These are phyloP conservation scores for Triops longicaudatus DNA, from an alignment of 1,140 invertebrate genomes.

Conservation along the genomic window DNA sequence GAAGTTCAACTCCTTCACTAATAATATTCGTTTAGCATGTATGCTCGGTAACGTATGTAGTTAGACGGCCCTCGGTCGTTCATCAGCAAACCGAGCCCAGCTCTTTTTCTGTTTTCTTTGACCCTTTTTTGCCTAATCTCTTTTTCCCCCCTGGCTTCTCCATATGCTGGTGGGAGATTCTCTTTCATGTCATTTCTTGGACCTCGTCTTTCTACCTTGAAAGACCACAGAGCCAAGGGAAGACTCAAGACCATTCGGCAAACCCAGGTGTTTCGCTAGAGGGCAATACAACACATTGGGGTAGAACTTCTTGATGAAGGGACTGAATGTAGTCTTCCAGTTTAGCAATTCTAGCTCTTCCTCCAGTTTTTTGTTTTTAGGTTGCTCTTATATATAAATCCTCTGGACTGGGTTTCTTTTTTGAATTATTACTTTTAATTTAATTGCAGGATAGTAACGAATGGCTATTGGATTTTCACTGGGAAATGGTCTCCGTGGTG, in stretches of 20 bases:
- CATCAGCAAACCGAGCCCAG: background rate
- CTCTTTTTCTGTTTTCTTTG: background rate
- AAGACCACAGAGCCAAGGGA: background rate
- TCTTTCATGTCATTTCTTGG: constrained; percentile 10
- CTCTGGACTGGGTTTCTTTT: too few relatives aligned
- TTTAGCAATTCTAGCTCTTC: background rate
- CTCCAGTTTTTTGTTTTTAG: background rate
- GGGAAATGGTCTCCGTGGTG: too few relatives aligned
- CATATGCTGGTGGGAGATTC: background rate
- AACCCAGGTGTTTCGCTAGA: constrained; percentile 9
- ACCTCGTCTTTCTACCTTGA: background rate
- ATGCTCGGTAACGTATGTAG: background rate
- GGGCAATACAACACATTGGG: background rate
- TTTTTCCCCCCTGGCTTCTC: background rate
- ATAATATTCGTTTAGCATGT: background rate
- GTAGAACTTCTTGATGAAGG: background rate
- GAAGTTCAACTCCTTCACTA: background rate
- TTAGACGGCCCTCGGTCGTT: background rate
- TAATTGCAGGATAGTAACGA: too few relatives aligned
- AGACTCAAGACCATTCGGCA: background rate
- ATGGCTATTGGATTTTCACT: too few relatives aligned
- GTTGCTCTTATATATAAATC: background rate
- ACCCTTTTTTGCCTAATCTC: background rate
- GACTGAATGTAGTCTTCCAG: background rate
- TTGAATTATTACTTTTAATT: too few relatives aligned